A percentile compares a stretch with the other conserved stretches of the same genome.
Evolutionary conservation across 2,888 invertebrate species (phyloP).

Genomic region (Caprella mutica): DNA sequence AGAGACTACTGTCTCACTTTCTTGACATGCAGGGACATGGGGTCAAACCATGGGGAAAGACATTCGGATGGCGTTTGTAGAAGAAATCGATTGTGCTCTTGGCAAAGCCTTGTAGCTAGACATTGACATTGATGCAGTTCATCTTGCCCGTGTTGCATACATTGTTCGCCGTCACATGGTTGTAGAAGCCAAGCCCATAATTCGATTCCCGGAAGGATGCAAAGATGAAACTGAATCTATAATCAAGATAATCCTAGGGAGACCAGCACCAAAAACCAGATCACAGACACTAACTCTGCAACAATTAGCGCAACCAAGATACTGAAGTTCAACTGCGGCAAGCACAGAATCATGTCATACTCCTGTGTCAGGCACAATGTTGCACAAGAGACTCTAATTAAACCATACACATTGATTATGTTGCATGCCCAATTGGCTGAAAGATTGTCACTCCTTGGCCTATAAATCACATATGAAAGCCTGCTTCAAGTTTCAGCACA

Average conservation of each 20-base stretch:
- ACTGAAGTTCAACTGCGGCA: background rate
- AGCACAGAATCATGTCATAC: background rate
- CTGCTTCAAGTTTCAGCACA: background rate
- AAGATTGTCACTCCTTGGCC: background rate
- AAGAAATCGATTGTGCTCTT: constrained; percentile 6
- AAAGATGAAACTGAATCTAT: constrained; percentile 2
- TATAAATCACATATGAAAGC: background rate
- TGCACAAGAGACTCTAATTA: background rate
- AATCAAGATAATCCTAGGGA: background rate
- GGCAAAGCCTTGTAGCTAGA: constrained; percentile 14
- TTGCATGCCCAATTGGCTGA: background rate
- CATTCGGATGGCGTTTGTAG: constrained; percentile 10
- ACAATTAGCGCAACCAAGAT: background rate
- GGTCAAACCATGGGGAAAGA: constrained; percentile 9
- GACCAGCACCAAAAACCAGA: no score
- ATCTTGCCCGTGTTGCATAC: constrained; percentile 8
- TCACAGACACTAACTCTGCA: background rate
- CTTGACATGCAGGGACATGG: constrained; percentile 12
- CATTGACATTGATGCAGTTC: constrained; percentile 11
- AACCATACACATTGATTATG: background rate
- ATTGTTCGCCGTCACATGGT: constrained; percentile 11
- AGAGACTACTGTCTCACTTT: constrained; percentile 10
- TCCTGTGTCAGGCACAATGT: background rate
- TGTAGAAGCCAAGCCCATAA: constrained; percentile 4
- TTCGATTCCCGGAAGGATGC: constrained; percentile 7